These are phyloP conservation scores for Dugesia japonica DNA, from an alignment of 2,888 invertebrate species.

Conservation along the genomic window DNA sequence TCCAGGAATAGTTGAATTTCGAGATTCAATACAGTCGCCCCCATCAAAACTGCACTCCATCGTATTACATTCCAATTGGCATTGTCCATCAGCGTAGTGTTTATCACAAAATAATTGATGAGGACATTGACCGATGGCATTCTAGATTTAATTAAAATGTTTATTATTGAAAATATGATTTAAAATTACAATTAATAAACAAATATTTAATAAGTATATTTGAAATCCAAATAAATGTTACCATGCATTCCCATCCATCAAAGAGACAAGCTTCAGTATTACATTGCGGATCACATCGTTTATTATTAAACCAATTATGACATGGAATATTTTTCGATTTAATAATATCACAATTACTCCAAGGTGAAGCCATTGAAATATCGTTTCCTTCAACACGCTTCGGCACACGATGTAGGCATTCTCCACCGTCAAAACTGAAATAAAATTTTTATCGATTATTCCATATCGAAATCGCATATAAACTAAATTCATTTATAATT, in stretches of 20 bases:
- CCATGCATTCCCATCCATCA: slow-evolving; percentile 34
- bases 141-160: not conserved
- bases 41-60: slow-evolving; percentile 24
- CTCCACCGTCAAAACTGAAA: not conserved
- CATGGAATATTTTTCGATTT: not conserved
- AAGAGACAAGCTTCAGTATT: slow-evolving; percentile 33
- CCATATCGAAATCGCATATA: no score
- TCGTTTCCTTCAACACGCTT: not conserved
- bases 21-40: slow-evolving; percentile 17
- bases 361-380: not conserved
- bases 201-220: not conserved
- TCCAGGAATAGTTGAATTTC: not conserved
- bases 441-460: not conserved
- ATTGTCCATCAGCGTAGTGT: not conserved
- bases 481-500: no score
- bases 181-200: no score
- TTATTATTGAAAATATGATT: no score
- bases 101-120: not conserved
- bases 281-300: slow-evolving; percentile 26
- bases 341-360: not conserved
- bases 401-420: not conserved
- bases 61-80: slow-evolving; percentile 26
- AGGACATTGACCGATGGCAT: slow-evolving; percentile 7
- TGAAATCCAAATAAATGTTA: not conserved
- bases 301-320: slow-evolving; percentile 22